These are phyloP conservation scores for Alligator sinensis DNA, from an alignment of 2,113 vertebrate species.

Conservation along the genomic window DNA sequence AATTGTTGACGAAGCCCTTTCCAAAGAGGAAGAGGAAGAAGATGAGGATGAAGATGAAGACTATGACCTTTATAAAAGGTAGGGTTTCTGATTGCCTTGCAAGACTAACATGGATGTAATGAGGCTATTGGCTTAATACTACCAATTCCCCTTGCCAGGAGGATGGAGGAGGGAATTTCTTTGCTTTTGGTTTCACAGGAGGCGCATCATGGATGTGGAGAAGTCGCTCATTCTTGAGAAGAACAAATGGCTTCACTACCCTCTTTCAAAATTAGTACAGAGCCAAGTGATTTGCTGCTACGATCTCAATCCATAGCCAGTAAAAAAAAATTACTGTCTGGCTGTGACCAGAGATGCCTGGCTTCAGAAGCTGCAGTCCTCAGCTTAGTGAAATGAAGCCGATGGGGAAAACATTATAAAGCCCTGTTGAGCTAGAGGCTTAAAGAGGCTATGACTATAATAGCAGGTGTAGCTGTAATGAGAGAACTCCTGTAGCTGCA, in stretches of 20 bases:
- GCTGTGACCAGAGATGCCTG: neutral
- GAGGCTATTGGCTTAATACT: neutral
- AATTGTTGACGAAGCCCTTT: constrained; percentile 76
- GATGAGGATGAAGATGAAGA: constrained; percentile 77
- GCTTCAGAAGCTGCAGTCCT: neutral
- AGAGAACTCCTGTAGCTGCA: neutral
- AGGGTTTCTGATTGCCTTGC: neutral
- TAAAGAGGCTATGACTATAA: neutral
- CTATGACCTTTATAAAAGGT: constrained; percentile 84
- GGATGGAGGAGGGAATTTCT: neutral
- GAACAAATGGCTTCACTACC: neutral
- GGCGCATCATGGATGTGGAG: neutral
- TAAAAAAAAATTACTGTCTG: neutral
- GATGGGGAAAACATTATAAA: neutral
- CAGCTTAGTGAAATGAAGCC: neutral
- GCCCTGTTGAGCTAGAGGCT: fast-evolving
- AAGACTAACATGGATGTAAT: neutral
- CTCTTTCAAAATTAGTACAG: neutral
- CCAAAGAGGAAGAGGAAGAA: constrained; percentile 85
- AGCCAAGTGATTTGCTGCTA: neutral
- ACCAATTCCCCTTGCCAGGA: neutral
- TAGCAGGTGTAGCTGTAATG: neutral
- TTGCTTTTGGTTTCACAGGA: neutral
- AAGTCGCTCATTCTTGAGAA: neutral
- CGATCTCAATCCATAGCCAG: neutral